Base-by-base conservation (phyloP, 2,797 vertebrate species). In the Miichthys miiuy region DNA sequence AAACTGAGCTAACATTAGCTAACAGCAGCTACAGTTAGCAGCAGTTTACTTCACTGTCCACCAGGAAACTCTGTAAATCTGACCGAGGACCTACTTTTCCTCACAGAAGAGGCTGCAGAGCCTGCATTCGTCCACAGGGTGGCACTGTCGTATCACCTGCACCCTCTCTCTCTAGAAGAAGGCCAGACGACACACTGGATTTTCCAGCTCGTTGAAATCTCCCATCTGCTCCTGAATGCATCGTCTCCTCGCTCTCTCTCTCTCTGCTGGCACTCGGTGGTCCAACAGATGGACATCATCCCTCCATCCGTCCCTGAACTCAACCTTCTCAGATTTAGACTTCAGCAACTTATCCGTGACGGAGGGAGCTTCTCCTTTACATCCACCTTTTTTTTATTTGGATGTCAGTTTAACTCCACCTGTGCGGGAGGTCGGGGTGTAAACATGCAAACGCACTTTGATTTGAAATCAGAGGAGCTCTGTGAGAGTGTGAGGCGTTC, bases 171-270 rank as follows among this genome's bases (percentile, higher is more conserved):
- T 38, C 34, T 8, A 38, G 62, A 48, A 54, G 27, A 57, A 64
- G 48, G 16, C 67, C n/a, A 10, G 3, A 3, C 1, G 8, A 23
- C 46, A 52, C 77, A 77, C 21, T 66, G 74, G 71, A 72, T 84
- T 92, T 87, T 91, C 85, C 86, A 90, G 75, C 76, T 87, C 88
- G 85, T 72, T 91, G 88, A 89, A 83, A 86, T 82, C 63, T 86
- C 82, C 88, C 84, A 83, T 90, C 82, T 89, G 87, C 84, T 88
- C 71, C 77, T 78, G 48, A 7, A 78, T 64, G 67, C 61, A 62
- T 52, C 34, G 8, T 47, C 64, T 79, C 63, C 12, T 52, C 81
- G 76, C 66, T 80, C 30, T 16, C 77, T 61, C 12, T 52, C 81
- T 78, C 66, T 81, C 30, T 16, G 6, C 69, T 79, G 80, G 79